Conservation (phyloP, 2,888 invertebrate species). For the Anoncus sp. region DNA sequence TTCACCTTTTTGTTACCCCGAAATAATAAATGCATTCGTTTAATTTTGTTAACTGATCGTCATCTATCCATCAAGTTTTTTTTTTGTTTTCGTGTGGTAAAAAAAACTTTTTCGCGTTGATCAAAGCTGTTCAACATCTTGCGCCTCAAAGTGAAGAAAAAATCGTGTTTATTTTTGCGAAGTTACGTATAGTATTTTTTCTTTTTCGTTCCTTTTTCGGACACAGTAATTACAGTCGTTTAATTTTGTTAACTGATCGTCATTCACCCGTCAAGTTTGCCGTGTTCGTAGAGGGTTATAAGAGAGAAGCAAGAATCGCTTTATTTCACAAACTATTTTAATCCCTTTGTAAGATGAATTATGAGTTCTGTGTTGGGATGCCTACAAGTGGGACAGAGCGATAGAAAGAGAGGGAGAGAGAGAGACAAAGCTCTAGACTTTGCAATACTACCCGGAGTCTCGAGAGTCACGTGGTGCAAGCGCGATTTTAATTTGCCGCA, state of each 20-base stretch:
- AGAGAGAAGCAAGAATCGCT: slow-evolving; percentile 9
- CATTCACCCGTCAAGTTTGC: slow-evolving; percentile 17
- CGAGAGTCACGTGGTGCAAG: slow-evolving; percentile 21
- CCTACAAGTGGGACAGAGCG: slow-evolving; percentile 5
- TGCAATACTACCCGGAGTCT: slow-evolving; percentile 26
- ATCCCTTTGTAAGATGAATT: slow-evolving; percentile 77
- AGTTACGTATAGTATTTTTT: neutral
- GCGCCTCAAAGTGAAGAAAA: neutral
- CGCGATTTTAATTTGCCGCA: slow-evolving; percentile 63
- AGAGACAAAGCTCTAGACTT: slow-evolving; percentile 22
- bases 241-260: slow-evolving; percentile 7
- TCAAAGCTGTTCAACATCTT: slow-evolving; percentile 1
- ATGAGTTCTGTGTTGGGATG: slow-evolving; percentile 62
- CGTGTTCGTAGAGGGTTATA: slow-evolving; percentile 21
- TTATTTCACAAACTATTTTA: slow-evolving; percentile 64
- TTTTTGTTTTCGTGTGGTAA: neutral
- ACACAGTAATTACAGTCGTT: slow-evolving; percentile 22
- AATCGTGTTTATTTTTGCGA: neutral
- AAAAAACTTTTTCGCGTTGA: neutral
- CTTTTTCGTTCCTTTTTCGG: neutral
- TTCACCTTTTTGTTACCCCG: neutral
- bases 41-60: slow-evolving; percentile 16
- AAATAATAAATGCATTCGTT: neutral
- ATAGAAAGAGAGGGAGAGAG: slow-evolving; percentile 14
- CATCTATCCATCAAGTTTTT: slow-evolving; percentile 7